Evolutionary conservation across 2,888 invertebrate species (phyloP), one percentile per base, ranked within the genome.

Genomic region (Tinea trinotella): DNA sequence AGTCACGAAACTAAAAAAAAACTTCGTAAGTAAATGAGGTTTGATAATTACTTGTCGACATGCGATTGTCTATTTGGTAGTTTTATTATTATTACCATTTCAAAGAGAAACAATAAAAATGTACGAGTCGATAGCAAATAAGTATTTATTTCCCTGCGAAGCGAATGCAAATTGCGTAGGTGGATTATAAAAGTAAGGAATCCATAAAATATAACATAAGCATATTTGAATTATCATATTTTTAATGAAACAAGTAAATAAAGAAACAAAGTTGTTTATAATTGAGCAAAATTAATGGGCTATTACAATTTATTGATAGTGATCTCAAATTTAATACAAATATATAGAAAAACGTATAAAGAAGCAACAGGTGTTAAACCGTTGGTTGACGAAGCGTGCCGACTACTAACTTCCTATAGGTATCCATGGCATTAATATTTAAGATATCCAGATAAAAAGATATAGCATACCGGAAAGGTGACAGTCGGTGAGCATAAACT

Each of bases 31-130:
- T 70, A 69, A 71, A 75, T 75, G 66, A 71, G 62, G 68, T 78
- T 74, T 77, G 74, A 83, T 85, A 85, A 85, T 85, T 85, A 85
- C 78, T 83, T 80, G 74, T 68, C 77, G 78, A 71, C 85, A 85
- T 85, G 85, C 85, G 80, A 85, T 77, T 82, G 80, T 83, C 82
- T 84, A 78, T 82, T 77, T 67, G 73, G 68, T 53, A 40, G 40
- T 19, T 53, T 40, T 40, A 40, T 53, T 52, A 13, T 13, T 52
- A 22, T 35, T 52, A 18, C 46, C 10, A 18, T 46, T 46, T 17
- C 30, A 15, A 40, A 40, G 40, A 40, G 12, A 40, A 40, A 40
- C 40, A 40, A 40, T 40, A 15, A 40, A 30, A 30, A 30, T 30
- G n/a, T 7, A 30, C 30, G 30, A 30, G 30, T 30, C 30, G 30